These are phyloP conservation scores for Scaptomyza polygonia DNA, from an alignment of 2,888 invertebrate species.

Conservation along the genomic window DNA sequence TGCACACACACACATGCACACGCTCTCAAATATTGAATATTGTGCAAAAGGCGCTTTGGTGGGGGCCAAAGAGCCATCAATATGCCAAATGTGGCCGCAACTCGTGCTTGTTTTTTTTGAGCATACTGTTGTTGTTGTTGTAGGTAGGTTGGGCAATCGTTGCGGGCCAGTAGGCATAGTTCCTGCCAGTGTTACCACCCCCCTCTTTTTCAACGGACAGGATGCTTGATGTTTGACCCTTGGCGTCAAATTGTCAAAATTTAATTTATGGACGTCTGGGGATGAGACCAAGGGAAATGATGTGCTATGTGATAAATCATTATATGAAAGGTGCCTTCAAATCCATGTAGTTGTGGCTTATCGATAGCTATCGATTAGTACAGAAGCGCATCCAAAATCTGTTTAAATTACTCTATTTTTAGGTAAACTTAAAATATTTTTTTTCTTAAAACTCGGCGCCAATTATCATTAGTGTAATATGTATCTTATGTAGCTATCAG, in stretches of 20 bases:
- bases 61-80: slow-evolving; percentile 18
- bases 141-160: slow-evolving; percentile 39
- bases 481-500: too few species aligned
- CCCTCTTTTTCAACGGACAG: neutral
- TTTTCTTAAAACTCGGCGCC: too few species aligned
- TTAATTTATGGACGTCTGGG: neutral
- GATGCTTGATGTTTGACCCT: slow-evolving; percentile 10
- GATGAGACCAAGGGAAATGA: neutral
- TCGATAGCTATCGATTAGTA: too few species aligned
- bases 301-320: too few species aligned
- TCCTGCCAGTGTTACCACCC: slow-evolving; percentile 1
- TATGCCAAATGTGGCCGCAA: slow-evolving; percentile 50
- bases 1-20: slow-evolving; percentile 7
- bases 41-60: slow-evolving; percentile 40
- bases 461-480: too few species aligned
- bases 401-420: too few species aligned
- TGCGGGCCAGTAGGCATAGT: slow-evolving; percentile 17
- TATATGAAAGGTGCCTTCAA: too few species aligned
- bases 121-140: slow-evolving; percentile 1
- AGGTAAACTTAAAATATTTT: too few species aligned
- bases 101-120: slow-evolving; percentile 23
- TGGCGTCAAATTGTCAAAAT: slow-evolving; percentile 7
- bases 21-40: slow-evolving; percentile 23
- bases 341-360: too few species aligned
- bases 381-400: too few species aligned